These are phyloP conservation scores for Pseudococcus viburni DNA, from an alignment of 2,888 invertebrate genomes.

Conservation along the genomic window DNA sequence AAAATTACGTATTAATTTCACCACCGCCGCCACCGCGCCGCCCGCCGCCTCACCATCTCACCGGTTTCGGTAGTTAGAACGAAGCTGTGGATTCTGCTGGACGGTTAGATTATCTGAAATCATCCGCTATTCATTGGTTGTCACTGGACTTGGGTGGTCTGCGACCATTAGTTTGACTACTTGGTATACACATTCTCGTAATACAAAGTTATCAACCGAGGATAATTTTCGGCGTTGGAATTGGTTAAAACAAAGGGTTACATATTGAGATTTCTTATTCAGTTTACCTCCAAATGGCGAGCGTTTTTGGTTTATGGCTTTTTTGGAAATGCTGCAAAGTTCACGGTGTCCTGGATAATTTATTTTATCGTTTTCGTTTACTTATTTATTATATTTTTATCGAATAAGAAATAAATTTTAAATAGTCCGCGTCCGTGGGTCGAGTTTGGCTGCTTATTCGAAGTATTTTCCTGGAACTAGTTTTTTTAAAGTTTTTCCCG, in stretches of 20 bases:
- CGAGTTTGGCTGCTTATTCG: background rate
- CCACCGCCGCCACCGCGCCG: background rate
- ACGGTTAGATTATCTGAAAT: background rate
- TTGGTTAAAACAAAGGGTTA: background rate
- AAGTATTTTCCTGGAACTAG: background rate
- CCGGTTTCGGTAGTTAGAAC: background rate
- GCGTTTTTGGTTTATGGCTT: background rate
- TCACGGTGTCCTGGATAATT: background rate
- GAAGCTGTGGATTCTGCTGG: background rate
- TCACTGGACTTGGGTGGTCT: slow-evolving; percentile 37
- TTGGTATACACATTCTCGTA: background rate
- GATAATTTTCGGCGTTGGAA: background rate
- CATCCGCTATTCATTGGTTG: slow-evolving; percentile 19
- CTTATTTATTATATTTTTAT: background rate
- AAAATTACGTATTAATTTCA: slow-evolving; percentile 27
- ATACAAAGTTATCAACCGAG: slow-evolving; percentile 22
- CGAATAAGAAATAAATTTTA: slow-evolving; percentile 19
- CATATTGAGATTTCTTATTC: background rate
- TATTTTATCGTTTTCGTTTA: background rate
- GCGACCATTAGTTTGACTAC: background rate
- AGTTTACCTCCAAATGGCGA: background rate
- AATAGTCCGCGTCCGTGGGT: background rate
- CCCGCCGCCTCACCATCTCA: background rate
- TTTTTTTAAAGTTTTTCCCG: background rate
- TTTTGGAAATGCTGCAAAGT: background rate